Percentiles rank a stretch among this genome's conserved stretches.
These are phyloP conservation scores for Hybognathus amarus DNA, from an alignment of 2,797 vertebrate genomes.

Conservation along the genomic window DNA sequence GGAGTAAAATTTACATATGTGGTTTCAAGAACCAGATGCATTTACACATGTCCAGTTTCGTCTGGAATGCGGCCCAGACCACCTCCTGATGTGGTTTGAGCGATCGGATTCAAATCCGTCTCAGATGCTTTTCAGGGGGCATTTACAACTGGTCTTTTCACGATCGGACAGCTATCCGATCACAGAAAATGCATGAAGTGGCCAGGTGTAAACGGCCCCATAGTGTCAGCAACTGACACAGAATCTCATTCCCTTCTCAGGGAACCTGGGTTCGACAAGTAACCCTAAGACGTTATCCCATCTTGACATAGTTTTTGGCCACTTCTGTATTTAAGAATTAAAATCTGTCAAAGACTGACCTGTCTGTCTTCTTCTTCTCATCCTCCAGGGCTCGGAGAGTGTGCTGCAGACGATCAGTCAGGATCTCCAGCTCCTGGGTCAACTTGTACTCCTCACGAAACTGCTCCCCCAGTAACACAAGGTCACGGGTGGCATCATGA, in stretches of 20 bases:
- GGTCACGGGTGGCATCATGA: slow-evolving; percentile 95
- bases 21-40: too few relatives aligned
- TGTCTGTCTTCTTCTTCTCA: slow-evolving; percentile 99
- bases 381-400: slow-evolving; percentile 95
- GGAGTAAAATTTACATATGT: too few relatives aligned
- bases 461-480: slow-evolving; percentile 97
- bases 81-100: too few relatives aligned
- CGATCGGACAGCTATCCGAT: too few relatives aligned
- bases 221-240: background rate
- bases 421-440: slow-evolving; percentile 96
- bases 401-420: slow-evolving; percentile 96
- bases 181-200: too few relatives aligned
- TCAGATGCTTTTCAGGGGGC: too few relatives aligned
- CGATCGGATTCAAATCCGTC: too few relatives aligned
- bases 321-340: background rate
- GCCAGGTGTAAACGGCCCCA: too few relatives aligned
- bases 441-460: slow-evolving; percentile 98
- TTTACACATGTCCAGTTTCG: too few relatives aligned
- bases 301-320: background rate
- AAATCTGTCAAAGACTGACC: slow-evolving; percentile 73
- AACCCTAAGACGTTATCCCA: background rate
- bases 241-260: too few relatives aligned
- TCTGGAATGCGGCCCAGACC: too few relatives aligned
- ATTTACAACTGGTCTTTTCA: too few relatives aligned
- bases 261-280: background rate